These are phyloP conservation scores for Nomada hirtipes DNA, from an alignment of 2,888 invertebrate species.

Conservation along the genomic window DNA sequence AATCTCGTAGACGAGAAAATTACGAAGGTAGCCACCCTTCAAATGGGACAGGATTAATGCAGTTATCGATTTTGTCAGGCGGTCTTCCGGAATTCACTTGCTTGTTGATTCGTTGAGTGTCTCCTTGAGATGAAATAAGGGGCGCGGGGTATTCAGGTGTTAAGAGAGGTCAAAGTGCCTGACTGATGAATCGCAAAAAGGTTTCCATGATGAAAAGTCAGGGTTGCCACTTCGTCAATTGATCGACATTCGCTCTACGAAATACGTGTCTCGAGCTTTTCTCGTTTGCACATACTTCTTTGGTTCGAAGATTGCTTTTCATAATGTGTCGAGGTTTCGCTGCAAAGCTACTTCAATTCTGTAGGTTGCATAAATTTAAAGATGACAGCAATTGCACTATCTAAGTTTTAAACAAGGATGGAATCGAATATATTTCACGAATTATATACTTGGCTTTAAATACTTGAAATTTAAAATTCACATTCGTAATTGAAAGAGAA, in stretches of 20 bases:
- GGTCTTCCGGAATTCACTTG: slow-evolving; percentile 56
- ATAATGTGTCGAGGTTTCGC: not conserved
- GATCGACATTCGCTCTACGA: slow-evolving; percentile 62
- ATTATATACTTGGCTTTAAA: too few relatives aligned
- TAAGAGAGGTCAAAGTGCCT: slow-evolving; percentile 61
- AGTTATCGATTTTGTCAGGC: slow-evolving; percentile 48
- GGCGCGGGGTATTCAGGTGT: slow-evolving; percentile 49
- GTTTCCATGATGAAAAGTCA: slow-evolving; percentile 58
- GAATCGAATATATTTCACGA: too few relatives aligned
- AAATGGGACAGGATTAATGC: slow-evolving; percentile 32
- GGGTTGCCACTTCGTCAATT: slow-evolving; percentile 71
- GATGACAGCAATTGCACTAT: too few relatives aligned
- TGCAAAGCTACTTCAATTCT: slow-evolving; percentile 2
- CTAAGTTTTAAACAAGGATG: too few relatives aligned
- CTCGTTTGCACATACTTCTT: not conserved
- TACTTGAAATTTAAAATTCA: too few relatives aligned
- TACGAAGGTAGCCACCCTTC: not conserved
- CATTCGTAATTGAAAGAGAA: too few relatives aligned
- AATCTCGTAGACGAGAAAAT: not conserved
- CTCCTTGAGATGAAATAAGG: slow-evolving; percentile 55
- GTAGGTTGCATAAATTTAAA: not conserved
- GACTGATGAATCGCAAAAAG: slow-evolving; percentile 57
- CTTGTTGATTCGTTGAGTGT: slow-evolving; percentile 63
- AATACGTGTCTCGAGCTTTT: slow-evolving; percentile 22
- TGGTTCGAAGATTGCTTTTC: slow-evolving; percentile 4